phyloP scores from a whole-genome alignment of 2,113 vertebrate genomes.

The Osmerus eperlanus region DNA sequence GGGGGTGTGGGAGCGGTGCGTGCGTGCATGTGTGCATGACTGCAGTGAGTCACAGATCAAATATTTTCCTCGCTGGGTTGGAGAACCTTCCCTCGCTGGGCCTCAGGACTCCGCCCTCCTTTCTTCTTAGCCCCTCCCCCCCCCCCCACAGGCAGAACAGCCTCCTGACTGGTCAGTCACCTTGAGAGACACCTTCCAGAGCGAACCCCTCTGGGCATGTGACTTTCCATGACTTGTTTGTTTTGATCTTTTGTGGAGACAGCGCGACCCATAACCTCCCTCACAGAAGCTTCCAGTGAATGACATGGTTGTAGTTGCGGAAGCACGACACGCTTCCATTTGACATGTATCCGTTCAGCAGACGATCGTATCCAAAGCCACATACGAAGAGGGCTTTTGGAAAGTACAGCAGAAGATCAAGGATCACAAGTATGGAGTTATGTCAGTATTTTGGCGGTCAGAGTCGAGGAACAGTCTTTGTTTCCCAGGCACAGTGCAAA shows the following conservation, averaged over 20 bases:
- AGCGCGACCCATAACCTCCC: background rate
- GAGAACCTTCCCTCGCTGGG: conserved; percentile 46
- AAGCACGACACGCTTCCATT: no score
- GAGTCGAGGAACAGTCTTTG: no score
- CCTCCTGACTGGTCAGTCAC: conserved; percentile 49
- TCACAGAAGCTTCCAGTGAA: background rate
- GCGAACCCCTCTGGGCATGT: conserved; percentile 39
- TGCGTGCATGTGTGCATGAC: background rate
- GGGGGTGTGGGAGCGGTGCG: background rate
- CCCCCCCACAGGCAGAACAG: conserved; percentile 13
- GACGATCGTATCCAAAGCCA: no score
- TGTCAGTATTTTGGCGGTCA: no score
- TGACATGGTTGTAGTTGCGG: no score
- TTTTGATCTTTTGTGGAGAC: background rate
- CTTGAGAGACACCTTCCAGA: conserved; percentile 36
- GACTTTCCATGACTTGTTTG: conserved; percentile 53
- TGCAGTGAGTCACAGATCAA: conserved; percentile 74
- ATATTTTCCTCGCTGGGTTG: conserved; percentile 69
- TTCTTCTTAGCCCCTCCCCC: background rate
- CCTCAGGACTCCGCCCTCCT: conserved; percentile 38
- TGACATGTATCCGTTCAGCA: no score
- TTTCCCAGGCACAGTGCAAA: no score
- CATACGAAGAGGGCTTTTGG: no score
- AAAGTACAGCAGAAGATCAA: no score
- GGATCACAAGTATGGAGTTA: no score